Conservation (phyloP, 1,140 invertebrate species). For the Drosophila insularis region DNA sequence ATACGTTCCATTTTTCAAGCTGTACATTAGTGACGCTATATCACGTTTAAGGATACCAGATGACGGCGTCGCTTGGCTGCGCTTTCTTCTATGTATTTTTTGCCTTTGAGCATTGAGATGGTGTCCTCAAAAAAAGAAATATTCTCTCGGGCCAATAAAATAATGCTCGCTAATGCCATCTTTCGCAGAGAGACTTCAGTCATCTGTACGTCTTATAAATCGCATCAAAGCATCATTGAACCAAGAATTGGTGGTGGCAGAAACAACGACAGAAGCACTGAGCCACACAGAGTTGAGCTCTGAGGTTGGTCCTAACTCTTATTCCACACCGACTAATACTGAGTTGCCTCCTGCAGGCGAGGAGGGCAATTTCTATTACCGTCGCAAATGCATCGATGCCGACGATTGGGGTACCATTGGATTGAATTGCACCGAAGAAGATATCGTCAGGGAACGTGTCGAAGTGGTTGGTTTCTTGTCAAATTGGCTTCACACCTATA, state of each 20-base stretch:
- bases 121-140: not conserved
- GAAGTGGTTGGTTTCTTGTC: conserved; percentile 69
- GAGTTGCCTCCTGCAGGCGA: not conserved
- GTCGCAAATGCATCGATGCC: conserved; percentile 57
- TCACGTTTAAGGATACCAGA: not conserved
- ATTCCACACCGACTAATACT: not conserved
- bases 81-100: not conserved
- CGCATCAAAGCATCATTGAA: conserved; percentile 48
- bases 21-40: conserved; percentile 16
- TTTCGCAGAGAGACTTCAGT: conserved; percentile 54
- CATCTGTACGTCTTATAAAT: conserved; percentile 41
- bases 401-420: conserved; percentile 65
- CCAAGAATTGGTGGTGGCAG: conserved; percentile 22
- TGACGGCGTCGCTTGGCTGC: not conserved
- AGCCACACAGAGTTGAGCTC: conserved; percentile 5
- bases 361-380: conserved; percentile 44
- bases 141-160: not conserved
- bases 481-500: conserved; percentile 67
- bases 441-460: conserved; percentile 57
- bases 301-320: not conserved
- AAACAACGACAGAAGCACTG: not conserved
- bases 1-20: not conserved
- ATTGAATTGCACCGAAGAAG: conserved; percentile 61
- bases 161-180: conserved; percentile 13
- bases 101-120: not conserved